Percentiles rank a stretch among this genome's conserved stretches.
phyloP scores from a whole-genome alignment of 2,113 vertebrate species.

The Tragelaphus scriptus region DNA sequence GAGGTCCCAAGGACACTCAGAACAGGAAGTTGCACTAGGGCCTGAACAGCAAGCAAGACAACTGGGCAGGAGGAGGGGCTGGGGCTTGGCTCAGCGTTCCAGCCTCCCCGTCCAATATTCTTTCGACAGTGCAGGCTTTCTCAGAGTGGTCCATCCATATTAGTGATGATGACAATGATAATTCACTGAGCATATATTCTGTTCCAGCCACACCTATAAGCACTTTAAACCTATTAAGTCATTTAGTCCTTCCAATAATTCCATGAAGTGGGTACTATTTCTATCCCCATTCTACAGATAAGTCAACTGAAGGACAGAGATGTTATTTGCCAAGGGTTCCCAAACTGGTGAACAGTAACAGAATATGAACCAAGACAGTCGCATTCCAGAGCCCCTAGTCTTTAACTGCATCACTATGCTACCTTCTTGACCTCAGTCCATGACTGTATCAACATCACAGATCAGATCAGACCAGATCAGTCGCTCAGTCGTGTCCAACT shows the following conservation, averaged over 20 bases:
- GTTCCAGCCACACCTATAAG: background rate
- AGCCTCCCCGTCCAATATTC: background rate
- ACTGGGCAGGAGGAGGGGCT: background rate
- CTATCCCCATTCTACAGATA: background rate
- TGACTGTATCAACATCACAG: background rate
- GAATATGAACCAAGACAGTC: background rate
- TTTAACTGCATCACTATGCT: background rate
- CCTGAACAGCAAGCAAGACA: background rate
- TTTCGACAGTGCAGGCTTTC: background rate
- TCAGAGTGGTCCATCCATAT: background rate
- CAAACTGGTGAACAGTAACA: background rate
- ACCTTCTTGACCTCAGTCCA: background rate
- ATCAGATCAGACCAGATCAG: too few species aligned
- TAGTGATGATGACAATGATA: background rate
- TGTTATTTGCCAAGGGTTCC: background rate
- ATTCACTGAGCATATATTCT: background rate
- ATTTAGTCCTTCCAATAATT: conserved; percentile 13
- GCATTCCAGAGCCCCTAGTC: background rate
- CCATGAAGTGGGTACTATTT: background rate
- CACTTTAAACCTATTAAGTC: background rate
- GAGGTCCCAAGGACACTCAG: background rate
- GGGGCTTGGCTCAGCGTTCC: background rate
- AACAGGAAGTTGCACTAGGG: conserved; percentile 11
- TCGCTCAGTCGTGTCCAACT: too few species aligned
- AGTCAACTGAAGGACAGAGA: background rate